Percentiles rank a stretch among this genome's conserved stretches.
Conservation (phyloP, 2,888 invertebrate genomes). For the Spatulosminthurus flaviceps region DNA sequence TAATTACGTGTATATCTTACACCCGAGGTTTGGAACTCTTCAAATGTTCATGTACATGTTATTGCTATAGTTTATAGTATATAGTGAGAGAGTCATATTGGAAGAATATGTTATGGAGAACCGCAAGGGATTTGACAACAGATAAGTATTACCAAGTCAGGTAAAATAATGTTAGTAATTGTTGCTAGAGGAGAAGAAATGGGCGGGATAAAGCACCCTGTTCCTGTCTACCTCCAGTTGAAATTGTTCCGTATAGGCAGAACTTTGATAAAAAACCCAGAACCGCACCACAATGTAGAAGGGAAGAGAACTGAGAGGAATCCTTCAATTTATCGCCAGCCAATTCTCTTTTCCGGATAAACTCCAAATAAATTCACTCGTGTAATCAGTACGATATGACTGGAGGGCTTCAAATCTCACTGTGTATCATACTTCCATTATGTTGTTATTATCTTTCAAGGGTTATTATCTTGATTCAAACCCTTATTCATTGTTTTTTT, state of each 20-base stretch:
- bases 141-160: constrained; percentile 31
- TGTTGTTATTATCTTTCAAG: constrained; percentile 45
- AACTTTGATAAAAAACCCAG: constrained; percentile 33
- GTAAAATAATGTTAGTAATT: constrained; percentile 35
- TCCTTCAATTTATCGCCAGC: constrained; percentile 46
- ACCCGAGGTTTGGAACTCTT: no score
- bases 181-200: constrained; percentile 32
- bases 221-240: constrained; percentile 41
- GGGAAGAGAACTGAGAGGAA: no score
- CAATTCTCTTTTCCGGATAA: constrained; percentile 46
- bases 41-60: no score
- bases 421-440: constrained; percentile 42
- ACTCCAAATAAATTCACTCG: constrained; percentile 46
- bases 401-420: constrained; percentile 40
- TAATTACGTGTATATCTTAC: no score
- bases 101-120: constrained; percentile 25
- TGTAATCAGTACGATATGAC: constrained; percentile 43
- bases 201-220: constrained; percentile 39
- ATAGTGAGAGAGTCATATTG: neutral
- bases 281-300: constrained; percentile 32
- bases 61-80: no score
- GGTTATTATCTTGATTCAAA: constrained; percentile 45
- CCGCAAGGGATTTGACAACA: constrained; percentile 38
- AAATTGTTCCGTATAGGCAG: constrained; percentile 46
- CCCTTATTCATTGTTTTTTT: constrained; percentile 20